These are phyloP conservation scores for Pica pica DNA, from an alignment of 2,113 vertebrate species.

Conservation along the genomic window DNA sequence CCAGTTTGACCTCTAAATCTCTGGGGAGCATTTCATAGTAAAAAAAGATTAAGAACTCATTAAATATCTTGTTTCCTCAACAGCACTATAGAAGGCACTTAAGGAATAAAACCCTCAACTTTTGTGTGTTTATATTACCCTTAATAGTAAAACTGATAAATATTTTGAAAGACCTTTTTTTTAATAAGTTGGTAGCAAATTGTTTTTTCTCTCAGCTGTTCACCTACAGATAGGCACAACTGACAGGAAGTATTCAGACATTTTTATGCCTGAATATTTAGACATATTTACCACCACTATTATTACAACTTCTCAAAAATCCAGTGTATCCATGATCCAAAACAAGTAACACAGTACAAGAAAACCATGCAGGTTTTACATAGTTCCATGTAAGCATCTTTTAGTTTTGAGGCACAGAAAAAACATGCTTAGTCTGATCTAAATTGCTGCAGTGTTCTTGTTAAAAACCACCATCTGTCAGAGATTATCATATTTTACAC, in stretches of 20 bases:
- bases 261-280: neutral
- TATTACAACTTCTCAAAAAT: neutral
- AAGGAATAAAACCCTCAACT: neutral
- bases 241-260: neutral
- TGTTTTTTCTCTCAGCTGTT: neutral
- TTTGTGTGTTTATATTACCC: neutral
- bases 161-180: neutral
- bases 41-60: slow-evolving; percentile 11
- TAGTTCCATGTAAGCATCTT: neutral
- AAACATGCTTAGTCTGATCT: slow-evolving; percentile 46
- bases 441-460: slow-evolving; percentile 64
- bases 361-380: neutral
- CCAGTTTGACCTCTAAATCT: slow-evolving; percentile 49
- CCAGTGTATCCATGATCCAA: neutral
- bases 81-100: neutral
- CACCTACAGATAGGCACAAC: neutral
- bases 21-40: slow-evolving; percentile 15
- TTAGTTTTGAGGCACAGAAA: slow-evolving; percentile 30
- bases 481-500: slow-evolving; percentile 70
- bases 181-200: neutral
- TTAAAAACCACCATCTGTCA: slow-evolving; percentile 71
- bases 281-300: neutral
- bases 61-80: slow-evolving; percentile 5
- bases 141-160: neutral
- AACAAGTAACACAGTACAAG: neutral